A percentile compares a stretch with the other conserved stretches of the same genome.
These are phyloP conservation scores for Sthenelais limicola DNA, from an alignment of 2,888 invertebrate genomes.

Conservation along the genomic window DNA sequence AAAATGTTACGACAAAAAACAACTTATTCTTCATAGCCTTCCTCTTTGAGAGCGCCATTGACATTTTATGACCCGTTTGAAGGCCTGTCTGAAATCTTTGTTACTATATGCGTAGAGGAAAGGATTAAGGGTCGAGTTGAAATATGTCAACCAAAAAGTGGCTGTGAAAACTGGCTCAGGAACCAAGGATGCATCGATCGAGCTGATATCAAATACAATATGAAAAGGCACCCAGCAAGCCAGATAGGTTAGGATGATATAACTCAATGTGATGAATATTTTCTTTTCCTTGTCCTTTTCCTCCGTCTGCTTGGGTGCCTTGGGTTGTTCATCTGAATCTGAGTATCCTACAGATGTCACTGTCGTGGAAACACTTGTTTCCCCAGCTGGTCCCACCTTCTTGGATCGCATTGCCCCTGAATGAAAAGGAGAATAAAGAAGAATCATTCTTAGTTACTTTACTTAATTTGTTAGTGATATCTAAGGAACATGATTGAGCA, in stretches of 20 bases:
- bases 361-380: no score
- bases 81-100: conserved; percentile 48
- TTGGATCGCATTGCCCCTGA: neutral
- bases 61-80: conserved; percentile 48
- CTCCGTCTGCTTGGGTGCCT: neutral
- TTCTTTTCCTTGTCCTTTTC: conserved; percentile 48
- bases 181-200: conserved; percentile 48
- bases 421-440: no score
- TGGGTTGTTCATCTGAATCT: neutral
- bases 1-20: neutral
- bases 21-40: neutral
- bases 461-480: no score
- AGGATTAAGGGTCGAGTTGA: conserved; percentile 53
- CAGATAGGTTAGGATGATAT: conserved; percentile 51
- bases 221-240: conserved; percentile 54
- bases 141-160: conserved; percentile 54
- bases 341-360: no score
- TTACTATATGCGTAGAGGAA: conserved; percentile 52
- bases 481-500: neutral
- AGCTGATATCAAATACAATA: conserved; percentile 52
- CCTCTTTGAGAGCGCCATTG: conserved; percentile 6
- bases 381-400: conserved; percentile 1
- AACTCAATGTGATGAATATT: conserved; percentile 50
- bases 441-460: no score
- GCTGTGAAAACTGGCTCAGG: conserved; percentile 47